Base-by-base conservation (phyloP, 2,888 invertebrate species). In the Agrypnus murinus region DNA sequence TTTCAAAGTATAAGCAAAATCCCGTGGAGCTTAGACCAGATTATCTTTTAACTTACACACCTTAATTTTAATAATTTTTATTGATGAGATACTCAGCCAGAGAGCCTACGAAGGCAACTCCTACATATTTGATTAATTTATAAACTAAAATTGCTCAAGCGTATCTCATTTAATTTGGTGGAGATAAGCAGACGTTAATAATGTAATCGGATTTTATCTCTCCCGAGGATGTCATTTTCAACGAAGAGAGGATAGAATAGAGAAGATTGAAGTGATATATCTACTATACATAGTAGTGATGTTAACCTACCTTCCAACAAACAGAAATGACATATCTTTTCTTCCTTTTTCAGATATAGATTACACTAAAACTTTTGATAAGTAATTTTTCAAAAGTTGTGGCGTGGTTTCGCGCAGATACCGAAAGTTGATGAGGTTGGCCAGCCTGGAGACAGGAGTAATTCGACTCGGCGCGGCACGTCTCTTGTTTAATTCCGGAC, bases 401-500 rank as follows among this genome's bases (percentile, higher is more conserved):
- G 58, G 60, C n/a, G n/a, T 48, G 63, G 55, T 66, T 57, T 45
- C 45, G 62, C 59, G 58, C 15, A 53, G 66, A 71, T 69, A 65
- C 65, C 55, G 69, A 57, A 72, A 72, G 65, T 72, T 72, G 72
- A 72, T 72, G 72, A 73, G 73, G 63, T 67, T 66, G 69, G 73
- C 64, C 69, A 70, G 71, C 65, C 68, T 63, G 68, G 63, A 69
- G 74, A 74, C 74, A 73, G 65, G 66, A 66, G 65, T 78, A 80
- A 81, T 80, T 80, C 74, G 76, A 75, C 65, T 70, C 73, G 79
- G 76, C 78, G 77, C 76, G 71, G 79, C 83, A 82, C 82, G 81
- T 83, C 77, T 73, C 81, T 79, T 80, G 82, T 81, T 81, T 83
- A 83, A 83, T 83, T 83, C 78, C 78, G 77, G 74, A 73, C 77